A percentile compares a stretch with the other conserved stretches of the same genome.
phyloP scores from a whole-genome alignment of 2,113 vertebrate genomes.

The Amblyornis subalaris region DNA sequence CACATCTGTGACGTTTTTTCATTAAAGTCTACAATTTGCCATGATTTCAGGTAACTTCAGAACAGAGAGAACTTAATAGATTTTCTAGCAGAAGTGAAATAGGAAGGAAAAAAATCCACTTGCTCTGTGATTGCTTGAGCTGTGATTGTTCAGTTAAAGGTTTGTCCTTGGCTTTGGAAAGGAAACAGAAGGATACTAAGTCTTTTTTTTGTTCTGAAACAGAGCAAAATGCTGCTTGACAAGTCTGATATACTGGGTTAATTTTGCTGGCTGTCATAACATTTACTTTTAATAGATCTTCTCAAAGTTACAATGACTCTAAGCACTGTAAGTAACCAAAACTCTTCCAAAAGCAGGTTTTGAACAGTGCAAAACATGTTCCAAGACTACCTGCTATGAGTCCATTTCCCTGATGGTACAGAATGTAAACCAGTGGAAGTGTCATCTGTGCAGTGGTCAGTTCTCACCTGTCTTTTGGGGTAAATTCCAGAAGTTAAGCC shows the following conservation, averaged over 20 bases:
- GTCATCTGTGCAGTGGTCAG: not conserved
- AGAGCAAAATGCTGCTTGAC: not conserved
- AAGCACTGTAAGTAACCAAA: not conserved
- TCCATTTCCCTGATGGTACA: not conserved
- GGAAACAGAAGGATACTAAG: not conserved
- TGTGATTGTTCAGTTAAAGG: not conserved
- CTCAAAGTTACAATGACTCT: not conserved
- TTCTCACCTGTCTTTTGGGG: not conserved
- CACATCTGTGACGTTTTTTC: not conserved
- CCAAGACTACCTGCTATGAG: not conserved
- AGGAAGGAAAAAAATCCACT: not conserved
- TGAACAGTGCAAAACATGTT: not conserved
- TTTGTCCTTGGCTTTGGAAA: slow-evolving; percentile 2
- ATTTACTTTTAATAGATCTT: not conserved
- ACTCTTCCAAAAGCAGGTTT: not conserved
- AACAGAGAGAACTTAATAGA: not conserved
- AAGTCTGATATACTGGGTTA: not conserved
- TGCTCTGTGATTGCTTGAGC: not conserved
- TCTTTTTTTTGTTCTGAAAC: not conserved
- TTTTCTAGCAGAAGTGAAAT: not conserved
- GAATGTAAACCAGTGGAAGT: not conserved
- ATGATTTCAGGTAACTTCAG: not conserved
- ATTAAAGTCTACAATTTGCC: not conserved
- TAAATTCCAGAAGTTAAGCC: not conserved
- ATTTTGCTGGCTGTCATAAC: not conserved